phyloP scores from a whole-genome alignment of 2,888 invertebrate species.

The Aethes cnicana region DNA sequence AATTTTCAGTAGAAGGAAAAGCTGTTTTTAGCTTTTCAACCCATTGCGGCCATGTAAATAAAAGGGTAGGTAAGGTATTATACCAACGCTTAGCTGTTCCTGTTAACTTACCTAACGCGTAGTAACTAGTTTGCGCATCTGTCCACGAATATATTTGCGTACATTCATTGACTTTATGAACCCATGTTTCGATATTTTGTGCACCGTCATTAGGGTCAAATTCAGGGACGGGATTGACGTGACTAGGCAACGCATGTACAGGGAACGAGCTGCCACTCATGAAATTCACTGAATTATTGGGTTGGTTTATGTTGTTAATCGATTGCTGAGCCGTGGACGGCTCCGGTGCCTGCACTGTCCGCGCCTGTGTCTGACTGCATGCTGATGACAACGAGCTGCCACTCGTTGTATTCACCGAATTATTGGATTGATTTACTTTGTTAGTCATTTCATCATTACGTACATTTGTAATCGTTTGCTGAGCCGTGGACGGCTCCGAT shows the following conservation, averaged over 20 bases:
- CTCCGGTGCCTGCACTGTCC: no score
- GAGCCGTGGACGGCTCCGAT: no score
- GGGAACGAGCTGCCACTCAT: no score
- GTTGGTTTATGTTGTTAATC: no score
- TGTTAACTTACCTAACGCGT: background rate
- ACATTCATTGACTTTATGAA: slow-evolving; percentile 7
- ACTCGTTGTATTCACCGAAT: no score
- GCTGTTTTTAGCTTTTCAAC: slow-evolving; percentile 3
- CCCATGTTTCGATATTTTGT: slow-evolving; percentile 1
- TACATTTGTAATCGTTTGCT: no score
- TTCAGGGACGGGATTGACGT: background rate
- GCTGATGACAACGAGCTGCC: no score
- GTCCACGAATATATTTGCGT: slow-evolving; percentile 6
- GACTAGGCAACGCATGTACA: background rate
- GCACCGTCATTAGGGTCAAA: background rate
- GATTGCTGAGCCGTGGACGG: no score
- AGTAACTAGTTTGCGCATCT: background rate
- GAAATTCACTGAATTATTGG: no score
- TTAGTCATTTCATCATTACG: no score
- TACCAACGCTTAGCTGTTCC: slow-evolving; percentile 4
- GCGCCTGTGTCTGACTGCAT: no score
- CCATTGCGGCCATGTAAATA: slow-evolving; percentile 28
- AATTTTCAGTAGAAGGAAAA: slow-evolving; percentile 22
- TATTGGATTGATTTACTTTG: no score
- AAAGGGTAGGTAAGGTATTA: slow-evolving; percentile 2